phyloP scores from a whole-genome alignment of 2,797 vertebrate species.

The Cynodonichthys magdalenae region DNA sequence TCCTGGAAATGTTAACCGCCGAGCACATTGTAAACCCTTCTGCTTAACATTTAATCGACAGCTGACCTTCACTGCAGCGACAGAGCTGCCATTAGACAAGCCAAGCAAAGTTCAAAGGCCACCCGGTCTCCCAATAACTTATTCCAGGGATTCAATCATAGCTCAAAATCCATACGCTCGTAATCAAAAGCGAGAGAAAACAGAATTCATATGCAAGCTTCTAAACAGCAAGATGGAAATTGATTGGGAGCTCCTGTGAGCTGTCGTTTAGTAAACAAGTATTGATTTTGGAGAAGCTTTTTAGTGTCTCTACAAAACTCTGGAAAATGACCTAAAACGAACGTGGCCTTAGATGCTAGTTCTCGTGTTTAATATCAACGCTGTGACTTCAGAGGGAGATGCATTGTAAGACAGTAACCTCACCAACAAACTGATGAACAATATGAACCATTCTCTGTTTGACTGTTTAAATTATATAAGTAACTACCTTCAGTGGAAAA shows the following conservation, averaged over 20 bases:
- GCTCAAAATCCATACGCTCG: constrained; percentile 13
- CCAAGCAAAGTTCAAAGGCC: constrained; percentile 47
- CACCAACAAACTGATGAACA: background rate
- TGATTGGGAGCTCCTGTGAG: constrained; percentile 48
- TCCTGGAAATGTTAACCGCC: constrained; percentile 21
- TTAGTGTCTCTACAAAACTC: constrained; percentile 38
- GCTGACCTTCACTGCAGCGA: constrained; percentile 50
- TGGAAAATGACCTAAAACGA: constrained; percentile 37
- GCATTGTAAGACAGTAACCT: background rate
- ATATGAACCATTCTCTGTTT: background rate
- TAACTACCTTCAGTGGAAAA: background rate
- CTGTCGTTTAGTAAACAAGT: constrained; percentile 58
- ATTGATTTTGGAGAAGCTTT: constrained; percentile 58
- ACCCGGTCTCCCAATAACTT: constrained; percentile 26
- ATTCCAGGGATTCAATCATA: constrained; percentile 31
- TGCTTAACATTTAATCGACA: constrained; percentile 35
- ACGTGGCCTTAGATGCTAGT: too few relatives aligned
- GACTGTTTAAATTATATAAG: constrained; percentile 4
- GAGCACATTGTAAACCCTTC: constrained; percentile 24
- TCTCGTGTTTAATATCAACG: constrained; percentile 2
- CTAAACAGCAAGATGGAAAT: constrained; percentile 57
- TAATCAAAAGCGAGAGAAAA: constrained; percentile 29
- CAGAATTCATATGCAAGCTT: constrained; percentile 38
- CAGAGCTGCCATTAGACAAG: constrained; percentile 34
- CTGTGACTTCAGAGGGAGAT: background rate